These are phyloP conservation scores for Sebastes umbrosus DNA, from an alignment of 2,797 vertebrate genomes.

Conservation along the genomic window DNA sequence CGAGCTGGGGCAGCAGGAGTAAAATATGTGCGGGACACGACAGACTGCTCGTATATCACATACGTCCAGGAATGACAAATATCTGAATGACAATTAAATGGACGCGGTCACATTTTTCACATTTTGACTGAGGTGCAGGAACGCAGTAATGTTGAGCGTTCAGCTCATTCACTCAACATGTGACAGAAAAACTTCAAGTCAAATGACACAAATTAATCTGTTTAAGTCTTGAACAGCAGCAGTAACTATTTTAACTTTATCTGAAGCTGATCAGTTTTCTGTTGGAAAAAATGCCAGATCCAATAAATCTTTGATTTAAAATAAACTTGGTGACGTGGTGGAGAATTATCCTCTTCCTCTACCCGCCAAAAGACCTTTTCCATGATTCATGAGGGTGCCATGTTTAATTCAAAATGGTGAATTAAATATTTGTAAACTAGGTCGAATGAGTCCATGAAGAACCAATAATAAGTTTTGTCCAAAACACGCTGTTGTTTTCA, in stretches of 20 bases:
- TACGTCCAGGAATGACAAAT: conserved; percentile 41
- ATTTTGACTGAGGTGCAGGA: conserved; percentile 45
- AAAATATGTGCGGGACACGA: background rate
- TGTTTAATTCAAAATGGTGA: background rate
- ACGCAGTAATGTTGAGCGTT: conserved; percentile 44
- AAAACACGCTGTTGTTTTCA: background rate
- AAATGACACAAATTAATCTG: conserved; percentile 15
- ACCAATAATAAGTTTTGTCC: background rate
- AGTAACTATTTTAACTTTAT: background rate
- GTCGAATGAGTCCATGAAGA: background rate
- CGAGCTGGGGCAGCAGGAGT: conserved; percentile 23
- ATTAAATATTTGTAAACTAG: background rate
- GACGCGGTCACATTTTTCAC: conserved; percentile 50
- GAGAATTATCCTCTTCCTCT: background rate
- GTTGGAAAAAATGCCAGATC: background rate
- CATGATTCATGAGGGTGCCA: background rate
- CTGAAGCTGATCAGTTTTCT: background rate
- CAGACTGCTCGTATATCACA: conserved; percentile 1
- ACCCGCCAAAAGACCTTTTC: background rate
- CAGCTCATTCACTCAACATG: conserved; percentile 47
- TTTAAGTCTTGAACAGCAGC: background rate
- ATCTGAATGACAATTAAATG: conserved; percentile 39
- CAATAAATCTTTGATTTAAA: background rate
- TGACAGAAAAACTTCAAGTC: background rate
- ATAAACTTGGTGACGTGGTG: background rate